A percentile compares a stretch with the other conserved stretches of the same genome.
phyloP scores from a whole-genome alignment of 2,113 vertebrate species.

The Mixornis gularis region DNA sequence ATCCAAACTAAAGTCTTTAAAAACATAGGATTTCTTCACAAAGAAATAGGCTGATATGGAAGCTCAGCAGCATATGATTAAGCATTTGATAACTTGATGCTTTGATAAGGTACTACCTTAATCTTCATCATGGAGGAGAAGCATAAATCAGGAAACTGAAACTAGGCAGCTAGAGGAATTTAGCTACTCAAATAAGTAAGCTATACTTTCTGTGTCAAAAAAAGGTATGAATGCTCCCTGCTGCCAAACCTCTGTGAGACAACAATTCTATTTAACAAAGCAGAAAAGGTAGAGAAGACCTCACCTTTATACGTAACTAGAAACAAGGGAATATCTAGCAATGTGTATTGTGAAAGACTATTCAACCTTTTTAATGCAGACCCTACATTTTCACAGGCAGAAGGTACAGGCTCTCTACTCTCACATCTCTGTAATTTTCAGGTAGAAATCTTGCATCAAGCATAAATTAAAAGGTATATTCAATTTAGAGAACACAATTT shows the following conservation, averaged over 20 bases:
- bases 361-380: neutral
- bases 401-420: neutral
- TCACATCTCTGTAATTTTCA: neutral
- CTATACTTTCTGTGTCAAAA: neutral
- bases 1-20: neutral
- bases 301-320: neutral
- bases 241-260: neutral
- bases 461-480: neutral
- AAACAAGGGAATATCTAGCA: neutral
- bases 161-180: neutral
- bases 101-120: neutral
- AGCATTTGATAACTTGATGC: conserved; percentile 4
- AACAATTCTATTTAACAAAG: neutral
- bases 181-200: neutral
- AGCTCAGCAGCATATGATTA: neutral
- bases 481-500: neutral
- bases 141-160: neutral
- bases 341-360: neutral
- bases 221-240: neutral
- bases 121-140: neutral
- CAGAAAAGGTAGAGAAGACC: neutral
- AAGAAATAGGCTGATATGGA: neutral
- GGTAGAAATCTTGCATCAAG: neutral
- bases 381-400: neutral
- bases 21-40: neutral